phyloP scores from a whole-genome alignment of 2,888 invertebrate genomes.

The Metacarcinus magister region DNA sequence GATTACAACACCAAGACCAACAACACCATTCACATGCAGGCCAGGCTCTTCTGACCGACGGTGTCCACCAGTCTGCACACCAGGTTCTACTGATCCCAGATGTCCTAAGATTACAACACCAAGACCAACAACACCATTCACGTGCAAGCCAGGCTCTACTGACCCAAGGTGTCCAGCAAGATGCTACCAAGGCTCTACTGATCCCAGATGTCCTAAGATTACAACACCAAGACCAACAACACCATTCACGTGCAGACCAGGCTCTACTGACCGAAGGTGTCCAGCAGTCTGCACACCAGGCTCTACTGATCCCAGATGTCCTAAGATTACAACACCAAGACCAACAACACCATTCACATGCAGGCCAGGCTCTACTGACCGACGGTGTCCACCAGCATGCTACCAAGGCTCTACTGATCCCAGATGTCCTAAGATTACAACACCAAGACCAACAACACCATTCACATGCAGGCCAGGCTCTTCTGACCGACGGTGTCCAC shows the following conservation, averaged over 20 bases:
- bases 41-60: neutral
- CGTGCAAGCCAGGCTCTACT: no score
- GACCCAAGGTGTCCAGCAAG: neutral
- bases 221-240: no score
- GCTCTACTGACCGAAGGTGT: neutral
- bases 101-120: neutral
- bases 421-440: slow-evolving; percentile 66
- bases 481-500: slow-evolving; percentile 70
- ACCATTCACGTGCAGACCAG: neutral
- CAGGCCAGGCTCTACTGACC: neutral
- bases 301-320: neutral
- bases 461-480: slow-evolving; percentile 74
- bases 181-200: no score
- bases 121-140: neutral
- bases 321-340: neutral
- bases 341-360: neutral
- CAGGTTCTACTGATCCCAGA: neutral
- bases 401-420: neutral
- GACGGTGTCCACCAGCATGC: neutral
- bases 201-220: no score
- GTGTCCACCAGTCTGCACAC: neutral
- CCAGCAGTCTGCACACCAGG: neutral
- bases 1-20: neutral
- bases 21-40: neutral
- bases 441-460: slow-evolving; percentile 83